Base-by-base conservation (phyloP, 1,140 invertebrate genomes). In the Marisa cornuarietis region DNA sequence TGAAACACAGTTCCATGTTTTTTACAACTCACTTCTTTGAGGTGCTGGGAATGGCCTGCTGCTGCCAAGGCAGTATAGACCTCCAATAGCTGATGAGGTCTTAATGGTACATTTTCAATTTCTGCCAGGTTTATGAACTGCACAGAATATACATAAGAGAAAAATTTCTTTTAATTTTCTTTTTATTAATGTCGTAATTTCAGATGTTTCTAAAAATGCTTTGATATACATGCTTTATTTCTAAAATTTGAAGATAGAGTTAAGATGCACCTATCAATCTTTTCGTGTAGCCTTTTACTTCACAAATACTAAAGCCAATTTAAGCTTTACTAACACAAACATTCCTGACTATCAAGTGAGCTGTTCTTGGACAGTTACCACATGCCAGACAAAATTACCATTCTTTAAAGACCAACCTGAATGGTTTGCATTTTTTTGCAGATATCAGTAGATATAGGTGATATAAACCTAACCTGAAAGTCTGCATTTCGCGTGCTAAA, bases 51-150 rank as follows among this genome's bases (percentile, higher is more conserved):
- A 49, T 79, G 78, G 1, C 80, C 76, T 26, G 58, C 14, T 31
- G 58, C 26, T 20, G 76, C 80, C 71, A 81, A 42, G 24, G 61
- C 75, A 6, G 68, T n/a, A 42, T 72, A 71, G 26, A 77, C 71
- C n/a, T 81, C 80, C 49, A 81, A 62, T 8, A 81, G 42, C 58
- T 78, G 71, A n/a, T 68, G 71, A 14, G 80, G 76, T 13, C 73
- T 52, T 20, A 81, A 61, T 22, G 69, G 71, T 14, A 74, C 71
- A 63, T 73, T 79, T 61, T 79, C 78, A 52, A 73, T 74, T 62
- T 79, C 78, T 24, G 78, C 78, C 62, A 73, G 71, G 31, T 18
- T 66, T 11, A 79, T 24, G 71, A 73, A 73, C 68, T 71, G 61
- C 7, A 72, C 14, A 69, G 31, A 42, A 42, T 42, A 42, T 42